Evolutionary conservation across 1,140 invertebrate species (phyloP).

Genomic region (Agrilus planipennis): DNA sequence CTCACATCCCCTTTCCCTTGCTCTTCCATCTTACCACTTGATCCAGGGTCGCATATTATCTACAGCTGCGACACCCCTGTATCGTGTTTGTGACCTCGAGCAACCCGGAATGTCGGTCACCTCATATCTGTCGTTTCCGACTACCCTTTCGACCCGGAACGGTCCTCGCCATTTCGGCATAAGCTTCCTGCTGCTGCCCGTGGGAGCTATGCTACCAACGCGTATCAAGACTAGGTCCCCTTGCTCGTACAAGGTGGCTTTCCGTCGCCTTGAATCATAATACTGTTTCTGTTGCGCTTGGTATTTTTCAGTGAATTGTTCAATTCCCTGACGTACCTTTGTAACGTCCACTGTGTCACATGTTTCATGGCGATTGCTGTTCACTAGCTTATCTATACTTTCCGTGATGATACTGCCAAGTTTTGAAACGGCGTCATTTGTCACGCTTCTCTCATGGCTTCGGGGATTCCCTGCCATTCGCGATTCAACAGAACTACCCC

Average conservation of each 20-base stretch:
- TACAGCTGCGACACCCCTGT: not conserved
- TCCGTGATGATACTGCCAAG: too few species aligned
- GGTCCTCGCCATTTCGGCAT: too few species aligned
- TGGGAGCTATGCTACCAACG: not conserved
- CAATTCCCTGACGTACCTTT: not conserved
- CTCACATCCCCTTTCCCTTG: too few species aligned
- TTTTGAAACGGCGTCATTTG: too few species aligned
- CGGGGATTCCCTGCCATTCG: too few species aligned
- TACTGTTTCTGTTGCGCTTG: conserved; percentile 8
- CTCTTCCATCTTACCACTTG: too few species aligned
- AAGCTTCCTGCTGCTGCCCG: not conserved
- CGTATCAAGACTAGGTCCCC: not conserved
- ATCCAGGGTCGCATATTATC: not conserved
- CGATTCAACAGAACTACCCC: too few species aligned
- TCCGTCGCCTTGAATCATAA: conserved; percentile 8
- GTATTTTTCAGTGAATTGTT: conserved; percentile 2
- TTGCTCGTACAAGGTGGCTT: not conserved
- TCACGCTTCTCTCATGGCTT: too few species aligned
- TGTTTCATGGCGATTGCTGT: conserved; percentile 7
- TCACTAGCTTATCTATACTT: too few species aligned
- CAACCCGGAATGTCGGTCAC: not conserved
- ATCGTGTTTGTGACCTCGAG: not conserved
- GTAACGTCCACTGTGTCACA: conserved; percentile 3
- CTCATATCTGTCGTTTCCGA: too few species aligned
- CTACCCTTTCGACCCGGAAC: too few species aligned